These are phyloP conservation scores for Agrilus mali DNA, from an alignment of 2,888 invertebrate genomes.

Conservation along the genomic window DNA sequence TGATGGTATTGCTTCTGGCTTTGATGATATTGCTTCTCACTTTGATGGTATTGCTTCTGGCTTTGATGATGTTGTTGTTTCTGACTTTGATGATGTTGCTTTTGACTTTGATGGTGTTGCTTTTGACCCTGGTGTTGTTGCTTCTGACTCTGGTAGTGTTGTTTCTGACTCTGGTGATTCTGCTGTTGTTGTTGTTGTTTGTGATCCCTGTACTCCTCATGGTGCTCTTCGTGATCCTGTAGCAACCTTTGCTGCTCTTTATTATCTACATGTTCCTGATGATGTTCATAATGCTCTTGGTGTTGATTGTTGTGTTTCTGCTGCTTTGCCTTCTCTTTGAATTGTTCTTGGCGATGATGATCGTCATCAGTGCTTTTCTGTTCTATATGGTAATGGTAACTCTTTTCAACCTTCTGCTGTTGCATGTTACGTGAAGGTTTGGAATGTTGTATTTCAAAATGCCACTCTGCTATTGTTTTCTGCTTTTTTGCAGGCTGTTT, in stretches of 20 bases:
- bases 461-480: no score
- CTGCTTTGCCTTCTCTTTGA: not conserved
- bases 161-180: no score
- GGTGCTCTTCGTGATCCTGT: not conserved
- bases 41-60: no score
- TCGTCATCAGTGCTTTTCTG: conserved; percentile 1
- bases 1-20: not conserved
- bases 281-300: not conserved
- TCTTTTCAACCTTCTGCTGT: not conserved
- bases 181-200: no score
- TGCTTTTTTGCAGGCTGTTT: no score
- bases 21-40: not conserved
- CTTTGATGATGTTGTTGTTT: no score
- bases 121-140: no score
- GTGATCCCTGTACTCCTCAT: not conserved
- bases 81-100: no score
- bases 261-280: not conserved
- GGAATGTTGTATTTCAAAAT: not conserved
- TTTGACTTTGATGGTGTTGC: no score
- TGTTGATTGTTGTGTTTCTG: not conserved
- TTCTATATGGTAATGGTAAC: not conserved
- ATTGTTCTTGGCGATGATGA: conserved; percentile 3
- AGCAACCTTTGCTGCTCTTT: not conserved
- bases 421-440: no score
- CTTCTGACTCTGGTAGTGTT: no score